Percentiles rank a stretch among this genome's conserved stretches.
phyloP scores from a whole-genome alignment of 2,888 invertebrate species.

The Exephanes ischioxanthus region DNA sequence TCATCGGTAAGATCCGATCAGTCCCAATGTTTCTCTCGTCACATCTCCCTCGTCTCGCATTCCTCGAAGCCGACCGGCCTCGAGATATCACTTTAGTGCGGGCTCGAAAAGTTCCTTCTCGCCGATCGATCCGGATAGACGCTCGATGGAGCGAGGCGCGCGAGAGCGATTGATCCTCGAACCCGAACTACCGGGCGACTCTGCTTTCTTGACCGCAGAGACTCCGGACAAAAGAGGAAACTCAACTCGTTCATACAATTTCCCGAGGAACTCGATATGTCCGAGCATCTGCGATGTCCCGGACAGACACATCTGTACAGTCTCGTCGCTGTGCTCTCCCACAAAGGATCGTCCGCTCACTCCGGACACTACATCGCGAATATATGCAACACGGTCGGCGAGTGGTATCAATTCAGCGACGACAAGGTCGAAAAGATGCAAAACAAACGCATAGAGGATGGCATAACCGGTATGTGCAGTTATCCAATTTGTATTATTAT shows the following conservation, averaged over 20 bases:
- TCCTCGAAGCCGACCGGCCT: background rate
- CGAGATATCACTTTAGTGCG: background rate
- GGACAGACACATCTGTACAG: constrained; percentile 85
- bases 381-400: constrained; percentile 84
- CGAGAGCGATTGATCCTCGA: constrained; percentile 58
- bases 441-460: constrained; percentile 83
- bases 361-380: constrained; percentile 89
- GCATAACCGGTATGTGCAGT: constrained; percentile 75
- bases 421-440: constrained; percentile 85
- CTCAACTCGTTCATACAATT: constrained; percentile 87
- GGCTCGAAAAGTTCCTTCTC: constrained; percentile 31
- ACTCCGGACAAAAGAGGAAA: constrained; percentile 87
- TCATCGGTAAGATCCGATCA: constrained; percentile 85
- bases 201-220: constrained; percentile 80
- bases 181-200: constrained; percentile 65
- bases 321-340: constrained; percentile 88
- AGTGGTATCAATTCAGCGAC: constrained; percentile 90
- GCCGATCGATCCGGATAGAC: constrained; percentile 42
- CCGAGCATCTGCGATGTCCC: constrained; percentile 83
- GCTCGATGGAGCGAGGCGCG: constrained; percentile 31
- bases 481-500: background rate
- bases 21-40: background rate
- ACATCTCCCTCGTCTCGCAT: background rate
- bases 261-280: constrained; percentile 88
- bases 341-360: constrained; percentile 88